Evolutionary conservation across 2,113 vertebrate species (phyloP), one percentile per base, ranked within the genome.

Genomic region (Noturus placidus): DNA sequence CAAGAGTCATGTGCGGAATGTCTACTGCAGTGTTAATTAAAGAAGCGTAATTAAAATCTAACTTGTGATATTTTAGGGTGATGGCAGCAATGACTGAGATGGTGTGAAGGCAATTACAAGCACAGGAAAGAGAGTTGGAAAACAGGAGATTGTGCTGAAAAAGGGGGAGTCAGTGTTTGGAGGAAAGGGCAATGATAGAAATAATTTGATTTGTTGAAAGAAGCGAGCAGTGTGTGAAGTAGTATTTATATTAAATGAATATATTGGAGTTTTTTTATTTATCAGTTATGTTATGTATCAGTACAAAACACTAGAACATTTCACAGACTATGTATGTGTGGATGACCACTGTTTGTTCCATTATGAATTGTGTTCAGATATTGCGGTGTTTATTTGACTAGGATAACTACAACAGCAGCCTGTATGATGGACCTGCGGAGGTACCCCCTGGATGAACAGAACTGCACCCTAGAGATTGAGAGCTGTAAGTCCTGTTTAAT

Each of bases 371-470:
- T 79, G 30, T 88, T 85, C 50, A 52, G 20, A 84, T 86, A 57
- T 4, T 11, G 42, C 79, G 69, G 20, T 87, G 42, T 57, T 81
- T 59, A n/a, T 82, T 79, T 86, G 70, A 65, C 35, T 87, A 99
- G 97, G 92, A 97, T 99, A 93, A 99, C 97, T 74, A 98, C 97
- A 27, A 98, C 97, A 59, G 97, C 97, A 82, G 97, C 97, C n/a
- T 98, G 97, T 89, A 98, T 98, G 97, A 98, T 99, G 97, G 97
- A 98, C 92, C 95, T 98, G 90, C 95, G 97, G 83, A 95, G 97
- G 93, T 98, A 98, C 56, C 97, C 97, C 8, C 93, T 98, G 92
- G 97, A 98, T 90, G 97, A 98, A 89, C 97, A 98, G 91, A 98
- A 98, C 89, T 98, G 97, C 93, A 98, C 97, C 8, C 91, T 98